Conservation (phyloP, 2,797 vertebrate genomes). For the Corythornis leucogaster region DNA sequence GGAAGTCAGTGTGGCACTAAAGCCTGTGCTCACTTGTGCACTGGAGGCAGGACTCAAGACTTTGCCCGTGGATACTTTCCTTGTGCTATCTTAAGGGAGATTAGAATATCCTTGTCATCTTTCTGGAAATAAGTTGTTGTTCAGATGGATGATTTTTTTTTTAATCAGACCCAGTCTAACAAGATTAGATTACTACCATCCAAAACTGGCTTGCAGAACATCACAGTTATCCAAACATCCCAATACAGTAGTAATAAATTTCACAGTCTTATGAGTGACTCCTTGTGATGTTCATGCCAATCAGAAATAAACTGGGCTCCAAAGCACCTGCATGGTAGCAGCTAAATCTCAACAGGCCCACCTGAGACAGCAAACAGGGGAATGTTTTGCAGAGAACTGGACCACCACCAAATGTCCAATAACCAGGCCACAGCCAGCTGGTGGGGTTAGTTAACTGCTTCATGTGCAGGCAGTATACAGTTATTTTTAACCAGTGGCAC, state of each 20-base stretch:
- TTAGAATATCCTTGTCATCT: not conserved
- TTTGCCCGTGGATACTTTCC: not conserved
- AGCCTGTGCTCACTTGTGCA: not conserved
- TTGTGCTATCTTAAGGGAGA: not conserved
- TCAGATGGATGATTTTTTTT: not conserved
- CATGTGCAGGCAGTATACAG: not conserved
- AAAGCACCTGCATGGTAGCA: not conserved
- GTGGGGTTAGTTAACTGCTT: not conserved
- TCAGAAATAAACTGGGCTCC: not conserved
- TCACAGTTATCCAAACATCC: not conserved
- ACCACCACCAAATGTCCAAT: not conserved
- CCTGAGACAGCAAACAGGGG: not conserved
- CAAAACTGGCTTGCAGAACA: not conserved
- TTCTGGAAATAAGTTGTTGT: not conserved
- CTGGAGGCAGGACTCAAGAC: not conserved
- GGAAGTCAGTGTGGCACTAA: rapidly evolving
- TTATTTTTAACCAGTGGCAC: not conserved
- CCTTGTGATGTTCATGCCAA: not conserved
- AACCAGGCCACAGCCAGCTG: not conserved
- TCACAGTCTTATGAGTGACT: not conserved
- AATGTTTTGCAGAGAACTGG: not conserved
- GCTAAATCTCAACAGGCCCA: not conserved
- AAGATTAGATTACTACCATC: not conserved
- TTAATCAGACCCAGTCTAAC: not conserved
- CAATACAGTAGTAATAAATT: not conserved